Base-by-base conservation (phyloP, 1,140 invertebrate genomes). In the Stegodyphus mimosarum region DNA sequence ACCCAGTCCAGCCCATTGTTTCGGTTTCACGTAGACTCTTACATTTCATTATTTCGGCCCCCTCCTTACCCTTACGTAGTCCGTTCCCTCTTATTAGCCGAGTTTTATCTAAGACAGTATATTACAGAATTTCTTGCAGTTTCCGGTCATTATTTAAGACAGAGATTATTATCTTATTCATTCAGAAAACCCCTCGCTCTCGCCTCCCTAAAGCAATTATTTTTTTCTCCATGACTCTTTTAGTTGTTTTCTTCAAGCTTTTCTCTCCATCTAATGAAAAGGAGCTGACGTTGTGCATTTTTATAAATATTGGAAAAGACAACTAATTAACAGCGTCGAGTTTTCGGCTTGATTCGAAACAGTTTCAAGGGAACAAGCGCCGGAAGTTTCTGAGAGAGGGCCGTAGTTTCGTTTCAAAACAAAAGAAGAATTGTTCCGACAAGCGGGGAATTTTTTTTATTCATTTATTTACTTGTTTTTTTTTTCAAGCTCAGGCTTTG, bases 131-230 rank as follows among this genome's bases (percentile, higher is more conserved):
- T 86, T 86, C 83, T 77, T 78, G 55, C 70, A 78, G 83, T 78
- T 77, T 86, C 83, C 83, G 83, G 83, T 86, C 83, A 86, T 86
- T 86, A 86, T 86, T 86, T 86, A 77, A 86, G 83, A 86, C 75
- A 86, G 83, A 86, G 83, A 86, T 86, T 86, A 78, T 86, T 86
- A 86, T 86, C 83, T 78, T 78, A 86, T 86, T 86, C 83, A 86
- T 86, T 86, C 75, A 50, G 64, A n/a, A 77, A 75, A 78, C 73
- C 74, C 83, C 83, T 83, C 17, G 50, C 80, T 75, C 83, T 78
- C 83, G 66, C 83, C 75, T 78, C 67, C 75, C 69, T 86, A 77
- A 77, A 77, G 74, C 74, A 86, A 78, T 86, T 77, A 66, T 83
- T 78, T 86, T 17, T 63, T 49, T 70, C 63, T 84, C 81, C n/a